A percentile compares a stretch with the other conserved stretches of the same genome.
These are phyloP conservation scores for Magallana gigas DNA, from an alignment of 1,140 invertebrate genomes.

Conservation along the genomic window DNA sequence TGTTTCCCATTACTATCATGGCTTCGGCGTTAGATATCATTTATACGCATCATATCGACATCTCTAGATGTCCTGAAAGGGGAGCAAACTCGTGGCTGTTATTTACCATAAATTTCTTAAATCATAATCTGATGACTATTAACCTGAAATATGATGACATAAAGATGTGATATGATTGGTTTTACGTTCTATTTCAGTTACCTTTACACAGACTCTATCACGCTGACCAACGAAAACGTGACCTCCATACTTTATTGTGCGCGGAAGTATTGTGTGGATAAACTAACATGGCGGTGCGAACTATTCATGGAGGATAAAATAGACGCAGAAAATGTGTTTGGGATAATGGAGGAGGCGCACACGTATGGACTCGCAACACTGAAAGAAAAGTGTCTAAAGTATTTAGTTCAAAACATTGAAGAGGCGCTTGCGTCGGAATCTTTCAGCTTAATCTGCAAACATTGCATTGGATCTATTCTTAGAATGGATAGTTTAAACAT, in stretches of 20 bases:
- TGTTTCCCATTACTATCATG: too few relatives aligned
- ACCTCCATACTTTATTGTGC: not conserved
- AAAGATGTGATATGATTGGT: not conserved
- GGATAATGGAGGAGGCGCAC: not conserved
- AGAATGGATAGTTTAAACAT: slow-evolving; percentile 11
- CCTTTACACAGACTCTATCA: slow-evolving; percentile 9
- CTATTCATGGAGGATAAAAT: not conserved
- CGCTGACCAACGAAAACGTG: not conserved
- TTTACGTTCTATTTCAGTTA: not conserved
- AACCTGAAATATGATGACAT: not conserved
- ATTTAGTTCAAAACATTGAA: not conserved
- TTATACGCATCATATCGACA: too few relatives aligned
- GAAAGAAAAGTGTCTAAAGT: not conserved
- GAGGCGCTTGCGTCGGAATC: not conserved
- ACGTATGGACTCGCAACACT: not conserved
- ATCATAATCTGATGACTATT: too few relatives aligned
- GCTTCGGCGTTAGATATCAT: too few relatives aligned
- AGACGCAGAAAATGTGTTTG: not conserved
- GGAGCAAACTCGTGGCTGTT: too few relatives aligned
- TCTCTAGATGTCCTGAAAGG: too few relatives aligned
- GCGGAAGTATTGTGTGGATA: slow-evolving; percentile 14
- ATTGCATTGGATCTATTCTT: not conserved
- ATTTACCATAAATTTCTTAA: too few relatives aligned
- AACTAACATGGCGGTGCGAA: not conserved
- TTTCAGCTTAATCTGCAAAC: not conserved